Conservation (phyloP, 2,888 invertebrate species). For the Marronus borbonicus region DNA sequence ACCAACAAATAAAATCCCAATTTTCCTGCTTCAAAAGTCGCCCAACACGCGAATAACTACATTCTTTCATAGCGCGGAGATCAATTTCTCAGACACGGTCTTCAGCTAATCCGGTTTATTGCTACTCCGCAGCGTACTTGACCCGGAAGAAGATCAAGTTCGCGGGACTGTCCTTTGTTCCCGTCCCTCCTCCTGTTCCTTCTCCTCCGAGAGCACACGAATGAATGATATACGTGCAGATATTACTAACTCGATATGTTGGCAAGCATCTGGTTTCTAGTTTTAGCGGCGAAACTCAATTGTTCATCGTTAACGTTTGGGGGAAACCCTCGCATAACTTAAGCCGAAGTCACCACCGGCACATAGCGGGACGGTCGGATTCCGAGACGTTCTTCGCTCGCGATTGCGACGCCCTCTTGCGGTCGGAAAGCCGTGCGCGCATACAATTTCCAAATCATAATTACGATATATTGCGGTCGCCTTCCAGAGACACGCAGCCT, state of each 20-base stretch:
- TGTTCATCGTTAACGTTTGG: conserved; percentile 48
- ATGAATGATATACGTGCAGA: conserved; percentile 48
- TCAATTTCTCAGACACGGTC: not conserved
- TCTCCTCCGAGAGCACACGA: conserved; percentile 11
- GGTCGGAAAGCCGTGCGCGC: not conserved
- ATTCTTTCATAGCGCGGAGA: not conserved
- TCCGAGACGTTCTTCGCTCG: conserved; percentile 3
- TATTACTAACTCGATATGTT: conserved; percentile 36
- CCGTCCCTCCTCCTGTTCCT: too few relatives aligned
- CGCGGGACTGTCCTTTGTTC: not conserved
- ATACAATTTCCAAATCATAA: conserved; percentile 40
- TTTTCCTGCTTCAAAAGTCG: too few relatives aligned
- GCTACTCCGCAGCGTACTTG: not conserved
- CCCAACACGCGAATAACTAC: too few relatives aligned
- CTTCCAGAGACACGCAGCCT: conserved; percentile 1
- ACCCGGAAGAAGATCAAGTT: conserved; percentile 38
- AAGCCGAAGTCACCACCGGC: conserved; percentile 30
- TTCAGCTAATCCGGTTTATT: not conserved
- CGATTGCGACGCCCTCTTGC: not conserved
- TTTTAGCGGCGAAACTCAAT: conserved; percentile 40
- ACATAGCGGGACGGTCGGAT: not conserved
- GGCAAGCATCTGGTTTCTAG: conserved; percentile 31
- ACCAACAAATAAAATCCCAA: too few relatives aligned
- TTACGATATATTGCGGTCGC: conserved; percentile 35
- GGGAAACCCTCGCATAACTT: conserved; percentile 50